Base-by-base conservation (phyloP, 2,888 invertebrate genomes). In the Antitype chi region DNA sequence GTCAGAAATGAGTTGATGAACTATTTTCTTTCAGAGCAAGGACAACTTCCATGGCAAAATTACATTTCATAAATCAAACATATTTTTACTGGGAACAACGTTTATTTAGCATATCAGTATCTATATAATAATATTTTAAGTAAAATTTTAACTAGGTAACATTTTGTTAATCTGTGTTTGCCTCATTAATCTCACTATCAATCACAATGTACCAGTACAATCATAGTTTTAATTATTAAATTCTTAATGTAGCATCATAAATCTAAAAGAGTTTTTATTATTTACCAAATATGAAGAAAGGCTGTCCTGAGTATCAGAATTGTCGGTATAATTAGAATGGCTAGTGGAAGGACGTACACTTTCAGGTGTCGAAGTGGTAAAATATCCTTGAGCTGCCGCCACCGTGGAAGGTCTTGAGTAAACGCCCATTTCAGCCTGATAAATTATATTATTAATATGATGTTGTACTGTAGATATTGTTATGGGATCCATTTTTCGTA, bases 401-500 rank as follows among this genome's bases (percentile, higher is more conserved):
- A 38, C 38, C 38, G 52, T 67, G 53, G 67, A 67, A 67, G 67
- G 67, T 67, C 52, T 67, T 67, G 67, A 53, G 67, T 67, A 67
- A 67, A n/a, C 52, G 67, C 53, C 67, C 52, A 9, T 67, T 67
- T 67, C 53, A 53, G 53, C 53, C 67, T 53, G 67, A 67, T 67
- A 53, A 67, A 67, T 67, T n/a, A 67, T 67, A 67, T 67, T 67
- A 17, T 53, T 17, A 17, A 67, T 53, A n/a, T 53, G 53, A 32
- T 67, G 52, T 67, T 67, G 53, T 67, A 67, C 67, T 67, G 67
- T 67, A 67, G 67, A 67, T 67, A 67, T 67, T 67, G 67, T 67
- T 67, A 67, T 67, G 17, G 67, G 67, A 67, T 67, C 53, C 67
- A 67, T 67, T 67, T 53, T 67, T 67, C 66, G 66, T 52, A 67